phyloP scores from a whole-genome alignment of 2,113 vertebrate species.

The Pogona vitticeps region DNA sequence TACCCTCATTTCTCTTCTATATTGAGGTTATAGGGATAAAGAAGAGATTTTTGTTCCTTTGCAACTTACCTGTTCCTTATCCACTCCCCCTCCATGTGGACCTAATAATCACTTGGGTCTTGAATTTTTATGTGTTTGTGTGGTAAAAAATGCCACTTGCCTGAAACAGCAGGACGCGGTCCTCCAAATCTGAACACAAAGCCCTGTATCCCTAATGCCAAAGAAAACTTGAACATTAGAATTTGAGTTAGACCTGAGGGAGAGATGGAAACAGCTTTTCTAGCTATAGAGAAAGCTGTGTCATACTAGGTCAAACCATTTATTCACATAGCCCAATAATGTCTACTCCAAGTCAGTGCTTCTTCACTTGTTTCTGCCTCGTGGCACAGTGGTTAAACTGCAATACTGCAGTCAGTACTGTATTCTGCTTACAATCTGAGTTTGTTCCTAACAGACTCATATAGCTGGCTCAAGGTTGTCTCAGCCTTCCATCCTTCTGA shows the following conservation, averaged over 20 bases:
- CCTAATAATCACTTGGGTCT: constrained; percentile 38
- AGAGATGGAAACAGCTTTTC: constrained; percentile 25
- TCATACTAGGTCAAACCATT: background rate
- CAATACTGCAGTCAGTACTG: too few species aligned
- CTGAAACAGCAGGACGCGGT: constrained; percentile 4
- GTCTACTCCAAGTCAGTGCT: background rate
- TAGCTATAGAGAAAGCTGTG: background rate
- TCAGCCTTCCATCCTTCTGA: too few species aligned
- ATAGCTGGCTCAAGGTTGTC: too few species aligned
- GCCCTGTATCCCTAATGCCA: constrained; percentile 8
- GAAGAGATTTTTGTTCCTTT: constrained; percentile 45
- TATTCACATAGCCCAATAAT: background rate
- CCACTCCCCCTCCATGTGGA: constrained; percentile 26
- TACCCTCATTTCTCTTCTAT: constrained; percentile 50
- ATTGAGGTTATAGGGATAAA: constrained; percentile 56
- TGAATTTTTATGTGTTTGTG: background rate
- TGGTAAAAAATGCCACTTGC: background rate
- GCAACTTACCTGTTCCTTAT: constrained; percentile 49
- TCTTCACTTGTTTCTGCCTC: background rate
- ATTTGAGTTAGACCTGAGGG: constrained; percentile 34
- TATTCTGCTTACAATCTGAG: too few species aligned
- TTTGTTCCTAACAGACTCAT: too few species aligned
- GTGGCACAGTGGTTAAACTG: too few species aligned
- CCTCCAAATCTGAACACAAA: constrained; percentile 7
- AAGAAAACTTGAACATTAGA: constrained; percentile 5